These are phyloP conservation scores for Montipora cactus DNA, from an alignment of 64 coral and sea anemone species.

Conservation along the genomic window DNA sequence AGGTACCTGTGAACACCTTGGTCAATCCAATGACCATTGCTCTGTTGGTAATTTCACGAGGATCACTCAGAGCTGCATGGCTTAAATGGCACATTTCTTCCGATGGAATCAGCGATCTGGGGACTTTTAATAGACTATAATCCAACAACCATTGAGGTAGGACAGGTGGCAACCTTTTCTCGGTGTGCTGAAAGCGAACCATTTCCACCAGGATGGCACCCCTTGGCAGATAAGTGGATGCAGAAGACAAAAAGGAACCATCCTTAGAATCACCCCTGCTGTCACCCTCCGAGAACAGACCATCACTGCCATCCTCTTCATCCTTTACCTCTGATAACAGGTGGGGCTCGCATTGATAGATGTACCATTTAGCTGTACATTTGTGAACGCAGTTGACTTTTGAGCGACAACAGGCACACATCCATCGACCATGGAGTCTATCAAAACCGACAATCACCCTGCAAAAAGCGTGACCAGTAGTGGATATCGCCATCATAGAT, in stretches of 20 bases:
- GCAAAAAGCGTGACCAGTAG: conserved; percentile 10
- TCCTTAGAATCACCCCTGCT: not conserved
- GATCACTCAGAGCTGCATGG: not conserved
- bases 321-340: not conserved
- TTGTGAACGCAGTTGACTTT: conserved; percentile 6
- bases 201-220: not conserved
- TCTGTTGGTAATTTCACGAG: not conserved
- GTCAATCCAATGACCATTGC: conserved; percentile 5
- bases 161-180: not conserved
- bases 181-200: not conserved
- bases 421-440: not conserved
- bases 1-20: not conserved
- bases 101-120: not conserved
- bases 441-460: not conserved
- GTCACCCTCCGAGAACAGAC: not conserved
- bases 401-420: not conserved
- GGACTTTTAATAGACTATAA: not conserved
- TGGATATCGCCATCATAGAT: conserved; percentile 7
- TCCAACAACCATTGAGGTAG: not conserved
- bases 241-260: not conserved
- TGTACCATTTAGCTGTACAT: conserved; percentile 1
- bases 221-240: not conserved
- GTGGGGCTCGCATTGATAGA: not conserved
- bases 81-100: not conserved
- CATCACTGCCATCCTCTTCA: not conserved